These are phyloP conservation scores for Diachasmimorpha longicaudata DNA, from an alignment of 1,140 invertebrate genomes.

Conservation along the genomic window DNA sequence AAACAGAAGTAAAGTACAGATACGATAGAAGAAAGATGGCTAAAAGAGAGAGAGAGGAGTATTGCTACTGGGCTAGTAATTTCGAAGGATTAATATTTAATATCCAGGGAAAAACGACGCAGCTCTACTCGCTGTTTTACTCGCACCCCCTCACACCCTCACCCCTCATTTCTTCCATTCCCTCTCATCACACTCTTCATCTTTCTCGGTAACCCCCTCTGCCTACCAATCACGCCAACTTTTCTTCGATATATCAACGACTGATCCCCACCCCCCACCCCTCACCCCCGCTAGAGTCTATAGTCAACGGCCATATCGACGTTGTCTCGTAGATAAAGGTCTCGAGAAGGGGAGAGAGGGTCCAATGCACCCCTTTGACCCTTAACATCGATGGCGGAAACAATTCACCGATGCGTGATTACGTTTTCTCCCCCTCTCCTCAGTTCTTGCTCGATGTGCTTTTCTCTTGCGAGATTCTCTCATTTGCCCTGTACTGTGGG, in stretches of 20 bases:
- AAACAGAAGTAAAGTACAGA: conserved; percentile 25
- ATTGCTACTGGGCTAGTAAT: conserved; percentile 48
- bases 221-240: background rate
- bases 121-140: conserved; percentile 4
- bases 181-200: conserved; percentile 13
- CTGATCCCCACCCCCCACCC: too few species aligned
- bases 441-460: background rate
- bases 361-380: conserved; percentile 17
- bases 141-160: conserved; percentile 9
- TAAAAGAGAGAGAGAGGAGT: too few species aligned
- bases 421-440: background rate
- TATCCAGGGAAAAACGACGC: conserved; percentile 40
- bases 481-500: background rate
- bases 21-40: conserved; percentile 39
- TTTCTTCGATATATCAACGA: background rate
- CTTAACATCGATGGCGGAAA: background rate
- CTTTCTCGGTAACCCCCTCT: background rate
- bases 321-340: background rate
- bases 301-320: background rate
- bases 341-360: conserved; percentile 17
- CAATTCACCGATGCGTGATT: conserved; percentile 21
- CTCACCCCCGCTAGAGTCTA: too few species aligned
- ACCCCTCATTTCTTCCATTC: background rate
- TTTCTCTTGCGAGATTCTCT: background rate
- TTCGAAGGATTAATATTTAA: conserved; percentile 62